These are phyloP conservation scores for Malurus alboscapulatus DNA, from an alignment of 2,113 vertebrate genomes.

Conservation along the genomic window DNA sequence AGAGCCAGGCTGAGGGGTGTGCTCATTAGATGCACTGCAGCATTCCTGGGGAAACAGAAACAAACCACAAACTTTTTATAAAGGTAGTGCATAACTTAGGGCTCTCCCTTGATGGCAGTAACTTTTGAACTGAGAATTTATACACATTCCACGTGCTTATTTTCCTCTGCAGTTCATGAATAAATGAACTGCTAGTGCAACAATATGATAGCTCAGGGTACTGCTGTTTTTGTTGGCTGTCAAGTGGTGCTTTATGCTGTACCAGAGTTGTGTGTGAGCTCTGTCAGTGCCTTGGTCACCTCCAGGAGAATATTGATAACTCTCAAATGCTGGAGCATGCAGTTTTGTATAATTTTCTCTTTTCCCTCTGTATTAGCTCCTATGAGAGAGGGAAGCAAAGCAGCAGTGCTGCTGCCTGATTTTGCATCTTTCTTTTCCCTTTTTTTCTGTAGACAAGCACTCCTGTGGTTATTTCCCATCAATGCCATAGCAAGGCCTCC, in stretches of 20 bases:
- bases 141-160: conserved; percentile 52
- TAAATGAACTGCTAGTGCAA: conserved; percentile 52
- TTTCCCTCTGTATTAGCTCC: background rate
- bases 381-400: background rate
- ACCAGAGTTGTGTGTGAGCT: background rate
- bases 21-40: conserved; percentile 37
- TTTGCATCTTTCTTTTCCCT: background rate
- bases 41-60: background rate
- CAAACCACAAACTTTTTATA: background rate
- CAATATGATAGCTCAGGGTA: background rate
- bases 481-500: background rate
- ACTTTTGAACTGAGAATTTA: conserved; percentile 55
- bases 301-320: background rate
- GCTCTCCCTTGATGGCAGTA: conserved; percentile 49
- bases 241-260: background rate
- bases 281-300: background rate
- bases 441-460: background rate
- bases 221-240: conserved; percentile 1
- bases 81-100: conserved; percentile 47
- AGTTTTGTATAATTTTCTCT: background rate
- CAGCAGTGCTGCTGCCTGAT: background rate
- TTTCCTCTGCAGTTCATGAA: conserved; percentile 61
- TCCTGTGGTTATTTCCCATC: background rate
- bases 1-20: background rate
- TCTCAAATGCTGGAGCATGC: background rate